These are phyloP conservation scores for Brachionichthys hirsutus DNA, from an alignment of 2,113 vertebrate genomes.

Conservation along the genomic window DNA sequence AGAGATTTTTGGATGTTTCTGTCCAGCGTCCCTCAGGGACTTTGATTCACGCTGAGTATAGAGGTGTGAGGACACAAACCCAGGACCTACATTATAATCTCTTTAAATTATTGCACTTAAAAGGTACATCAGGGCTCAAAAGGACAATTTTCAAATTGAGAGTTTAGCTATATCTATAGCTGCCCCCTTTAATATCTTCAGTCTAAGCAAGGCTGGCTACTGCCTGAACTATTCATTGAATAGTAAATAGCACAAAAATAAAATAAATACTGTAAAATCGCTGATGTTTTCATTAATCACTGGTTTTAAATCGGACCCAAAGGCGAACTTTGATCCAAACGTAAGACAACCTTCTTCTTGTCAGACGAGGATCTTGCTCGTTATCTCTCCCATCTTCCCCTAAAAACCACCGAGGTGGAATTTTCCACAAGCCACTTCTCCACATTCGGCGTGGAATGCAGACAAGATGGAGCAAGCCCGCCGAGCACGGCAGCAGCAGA, in stretches of 20 bases:
- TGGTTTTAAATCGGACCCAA: no score
- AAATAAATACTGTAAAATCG: no score
- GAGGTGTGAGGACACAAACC: slow-evolving; percentile 39
- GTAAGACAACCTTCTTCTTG: neutral
- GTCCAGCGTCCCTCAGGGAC: slow-evolving; percentile 36
- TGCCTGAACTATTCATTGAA: no score
- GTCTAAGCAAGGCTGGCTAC: no score
- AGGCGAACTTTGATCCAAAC: no score
- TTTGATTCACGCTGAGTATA: slow-evolving; percentile 34
- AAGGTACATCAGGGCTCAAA: slow-evolving; percentile 22
- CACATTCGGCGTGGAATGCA: slow-evolving; percentile 65
- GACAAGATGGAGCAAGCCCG: slow-evolving; percentile 71
- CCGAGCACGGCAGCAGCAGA: slow-evolving; percentile 30
- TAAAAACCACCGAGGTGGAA: slow-evolving; percentile 68
- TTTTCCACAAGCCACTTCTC: slow-evolving; percentile 70
- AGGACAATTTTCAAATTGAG: slow-evolving; percentile 21
- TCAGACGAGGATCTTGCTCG: slow-evolving; percentile 30
- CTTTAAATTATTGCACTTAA: slow-evolving; percentile 46
- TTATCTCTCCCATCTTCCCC: slow-evolving; percentile 42
- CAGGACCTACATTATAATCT: slow-evolving; percentile 49
- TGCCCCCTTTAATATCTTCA: slow-evolving; percentile 1
- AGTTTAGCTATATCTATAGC: neutral
- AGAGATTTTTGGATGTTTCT: slow-evolving; percentile 48
- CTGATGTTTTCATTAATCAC: no score
- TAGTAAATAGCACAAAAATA: no score